Evolutionary conservation across 2,888 invertebrate genomes (phyloP).

Genomic region (Sphaerophoria taeniata): DNA sequence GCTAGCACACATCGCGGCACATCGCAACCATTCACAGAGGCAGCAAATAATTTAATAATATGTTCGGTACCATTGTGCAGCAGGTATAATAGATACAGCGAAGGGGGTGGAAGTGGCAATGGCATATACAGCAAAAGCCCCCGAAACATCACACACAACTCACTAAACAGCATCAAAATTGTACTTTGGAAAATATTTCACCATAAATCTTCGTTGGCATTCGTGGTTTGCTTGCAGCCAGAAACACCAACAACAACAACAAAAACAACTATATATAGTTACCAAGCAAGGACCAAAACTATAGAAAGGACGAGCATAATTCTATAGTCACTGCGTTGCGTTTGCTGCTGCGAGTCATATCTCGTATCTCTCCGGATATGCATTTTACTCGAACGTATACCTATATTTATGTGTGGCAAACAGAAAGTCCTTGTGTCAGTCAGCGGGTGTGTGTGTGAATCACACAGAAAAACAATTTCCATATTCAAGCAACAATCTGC

Average conservation of each 20-base stretch:
- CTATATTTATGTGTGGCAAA: constrained; percentile 20
- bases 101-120: background rate
- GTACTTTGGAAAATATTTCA: constrained; percentile 71
- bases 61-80: constrained; percentile 43
- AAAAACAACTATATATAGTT: constrained; percentile 33
- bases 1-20: constrained; percentile 40
- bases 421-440: background rate
- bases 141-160: constrained; percentile 66
- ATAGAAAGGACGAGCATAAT: constrained; percentile 11
- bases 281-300: constrained; percentile 6
- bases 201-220: constrained; percentile 71
- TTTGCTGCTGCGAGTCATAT: background rate
- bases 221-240: constrained; percentile 56
- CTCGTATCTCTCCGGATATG: constrained; percentile 5
- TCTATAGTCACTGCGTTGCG: constrained; percentile 18
- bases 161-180: constrained; percentile 72
- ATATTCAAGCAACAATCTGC: constrained; percentile 58
- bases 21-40: constrained; percentile 35
- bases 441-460: background rate
- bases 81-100: background rate
- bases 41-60: constrained; percentile 66
- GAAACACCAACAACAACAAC: constrained; percentile 33
- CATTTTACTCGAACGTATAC: constrained; percentile 25
- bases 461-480: constrained; percentile 38
- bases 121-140: constrained; percentile 54